Evolutionary conservation across 2,888 invertebrate species (phyloP).

Genomic region (Ctena decussata): DNA sequence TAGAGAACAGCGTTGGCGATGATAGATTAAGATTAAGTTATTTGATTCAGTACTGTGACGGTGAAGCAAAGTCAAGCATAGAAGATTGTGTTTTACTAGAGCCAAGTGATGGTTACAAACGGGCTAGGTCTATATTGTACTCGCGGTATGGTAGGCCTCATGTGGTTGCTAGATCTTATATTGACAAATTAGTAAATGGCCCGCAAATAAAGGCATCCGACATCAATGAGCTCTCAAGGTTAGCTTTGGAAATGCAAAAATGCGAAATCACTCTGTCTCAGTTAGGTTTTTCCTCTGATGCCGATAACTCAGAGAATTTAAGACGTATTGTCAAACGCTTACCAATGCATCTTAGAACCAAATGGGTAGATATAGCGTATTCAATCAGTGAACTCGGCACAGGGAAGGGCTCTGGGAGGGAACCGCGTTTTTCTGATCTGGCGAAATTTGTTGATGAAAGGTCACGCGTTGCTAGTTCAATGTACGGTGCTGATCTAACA

Average conservation of each 20-base stretch:
- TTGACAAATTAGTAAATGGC: slow-evolving; percentile 27
- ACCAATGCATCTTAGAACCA: slow-evolving; percentile 30
- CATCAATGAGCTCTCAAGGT: slow-evolving; percentile 17
- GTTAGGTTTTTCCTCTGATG: slow-evolving; percentile 34
- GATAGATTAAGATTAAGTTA: slow-evolving; percentile 27
- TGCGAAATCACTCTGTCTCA: slow-evolving; percentile 36
- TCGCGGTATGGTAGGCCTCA: slow-evolving; percentile 37
- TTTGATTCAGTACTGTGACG: slow-evolving; percentile 20
- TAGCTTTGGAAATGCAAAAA: slow-evolving; percentile 37
- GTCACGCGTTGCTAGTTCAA: slow-evolving; percentile 25
- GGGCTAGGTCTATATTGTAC: slow-evolving; percentile 29
- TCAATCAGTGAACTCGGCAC: slow-evolving; percentile 8
- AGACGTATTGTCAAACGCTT: slow-evolving; percentile 32
- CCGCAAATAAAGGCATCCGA: slow-evolving; percentile 3
- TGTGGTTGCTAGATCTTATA: slow-evolving; percentile 31
- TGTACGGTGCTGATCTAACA: not conserved
- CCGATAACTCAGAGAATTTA: slow-evolving; percentile 37
- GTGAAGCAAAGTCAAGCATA: slow-evolving; percentile 20
- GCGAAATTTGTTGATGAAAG: slow-evolving; percentile 34
- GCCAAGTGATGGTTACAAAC: slow-evolving; percentile 20
- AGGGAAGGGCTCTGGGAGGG: slow-evolving; percentile 21
- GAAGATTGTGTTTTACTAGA: slow-evolving; percentile 39
- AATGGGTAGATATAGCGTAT: slow-evolving; percentile 42
- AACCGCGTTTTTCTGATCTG: slow-evolving; percentile 38
- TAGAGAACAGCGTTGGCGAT: slow-evolving; percentile 22